Base-by-base conservation (phyloP, 2,113 vertebrate genomes). In the Suncus etruscus region DNA sequence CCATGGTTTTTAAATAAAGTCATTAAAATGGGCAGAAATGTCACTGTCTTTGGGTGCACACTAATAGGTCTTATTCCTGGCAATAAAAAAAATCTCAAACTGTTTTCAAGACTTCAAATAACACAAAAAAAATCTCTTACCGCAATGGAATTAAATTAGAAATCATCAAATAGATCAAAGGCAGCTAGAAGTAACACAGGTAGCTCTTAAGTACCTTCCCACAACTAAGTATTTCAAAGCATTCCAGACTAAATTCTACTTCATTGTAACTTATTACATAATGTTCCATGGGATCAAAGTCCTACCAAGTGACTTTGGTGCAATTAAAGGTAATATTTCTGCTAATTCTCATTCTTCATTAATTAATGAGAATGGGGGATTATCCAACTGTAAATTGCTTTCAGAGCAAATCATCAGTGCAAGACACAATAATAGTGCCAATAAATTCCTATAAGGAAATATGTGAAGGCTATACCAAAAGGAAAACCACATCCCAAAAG, bases 91-190 rank as follows among this genome's bases (percentile, higher is more conserved):
- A 73, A n/a, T 74, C 16, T 66, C 79, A 83, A 29, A 9, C 16
- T 51, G 50, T 22, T 12, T 22, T n/a, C 65, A 39, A 73, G 12
- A 89, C 63, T 73, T 61, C 22, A 72, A 89, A 22, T 63, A 20
- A 73, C 24, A 50, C 15, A 73, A 81, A 73, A 24, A 48, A 32
- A 63, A 32, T 81, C 54, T 81, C 54, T 89, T 51, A 81, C 45
- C 29, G 73, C 32, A 50, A 76, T 77, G 69, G 47, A 76, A 76
- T 77, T 77, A 54, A 76, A 58, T 77, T 66, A 70, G 51, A 77
- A 85, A 78, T 85, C 32, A 70, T 32, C 65, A 27, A 91, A 78
- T 39, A 78, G 29, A 39, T 63, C 70, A 90, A 68, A 70, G 22
- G 22, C 48, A 78, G 20, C 27, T 69, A 25, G 31, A 20, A 83